Conservation (phyloP, 2,797 vertebrate species). For the Chrysocyon brachyurus region DNA sequence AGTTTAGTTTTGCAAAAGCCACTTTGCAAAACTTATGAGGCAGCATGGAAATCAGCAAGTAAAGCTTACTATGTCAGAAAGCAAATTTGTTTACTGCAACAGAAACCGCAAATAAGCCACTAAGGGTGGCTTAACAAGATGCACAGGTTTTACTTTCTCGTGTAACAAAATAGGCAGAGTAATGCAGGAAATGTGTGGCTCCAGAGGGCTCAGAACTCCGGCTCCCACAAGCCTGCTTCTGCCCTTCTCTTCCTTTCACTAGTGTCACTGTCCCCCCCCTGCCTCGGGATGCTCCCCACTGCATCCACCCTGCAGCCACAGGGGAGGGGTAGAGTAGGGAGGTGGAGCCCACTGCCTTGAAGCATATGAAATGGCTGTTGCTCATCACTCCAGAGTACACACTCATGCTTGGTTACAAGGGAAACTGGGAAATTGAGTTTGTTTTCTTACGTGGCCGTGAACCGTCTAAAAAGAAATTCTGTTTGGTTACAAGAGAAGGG, state of each 20-base stretch:
- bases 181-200: neutral
- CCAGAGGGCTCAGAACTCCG: neutral
- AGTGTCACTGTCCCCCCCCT: neutral
- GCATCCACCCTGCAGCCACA: neutral
- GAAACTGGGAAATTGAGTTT: neutral
- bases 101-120: neutral
- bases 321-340: neutral
- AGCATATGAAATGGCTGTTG: neutral
- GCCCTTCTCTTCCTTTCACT: neutral
- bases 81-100: neutral
- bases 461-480: constrained; percentile 18
- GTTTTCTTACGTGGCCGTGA: neutral
- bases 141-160: neutral
- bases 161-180: neutral
- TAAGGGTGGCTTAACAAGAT: neutral
- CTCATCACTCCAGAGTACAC: too few species aligned
- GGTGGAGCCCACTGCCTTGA: neutral
- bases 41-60: neutral
- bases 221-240: neutral
- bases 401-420: neutral
- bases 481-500: neutral
- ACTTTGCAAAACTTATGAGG: neutral
- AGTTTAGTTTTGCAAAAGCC: neutral
- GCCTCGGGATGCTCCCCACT: neutral
- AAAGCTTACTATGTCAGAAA: neutral